Conservation (phyloP, 2,797 vertebrate species). For the Nyctalus aviator region DNA sequence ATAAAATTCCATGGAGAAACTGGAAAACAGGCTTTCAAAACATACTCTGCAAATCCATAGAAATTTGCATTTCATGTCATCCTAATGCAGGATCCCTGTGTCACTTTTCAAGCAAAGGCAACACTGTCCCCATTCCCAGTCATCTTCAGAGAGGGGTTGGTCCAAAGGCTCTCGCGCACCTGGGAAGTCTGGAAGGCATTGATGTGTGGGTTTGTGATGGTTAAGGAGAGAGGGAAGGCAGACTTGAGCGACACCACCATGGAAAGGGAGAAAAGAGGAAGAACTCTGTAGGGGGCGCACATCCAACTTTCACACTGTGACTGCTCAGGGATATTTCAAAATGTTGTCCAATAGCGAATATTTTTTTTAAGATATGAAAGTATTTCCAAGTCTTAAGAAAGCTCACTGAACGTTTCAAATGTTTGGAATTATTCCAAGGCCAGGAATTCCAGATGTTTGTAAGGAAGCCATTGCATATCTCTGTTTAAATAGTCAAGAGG, state of each 20-base stretch:
- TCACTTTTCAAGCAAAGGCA: background rate
- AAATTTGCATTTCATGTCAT: background rate
- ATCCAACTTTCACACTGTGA: background rate
- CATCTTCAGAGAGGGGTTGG: background rate
- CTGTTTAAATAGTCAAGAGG: conserved; percentile 61
- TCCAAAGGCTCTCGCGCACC: background rate
- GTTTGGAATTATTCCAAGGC: conserved; percentile 35
- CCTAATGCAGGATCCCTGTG: background rate
- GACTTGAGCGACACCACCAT: background rate
- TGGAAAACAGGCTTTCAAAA: conserved; percentile 7
- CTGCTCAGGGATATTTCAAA: background rate
- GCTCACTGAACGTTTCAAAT: conserved; percentile 42
- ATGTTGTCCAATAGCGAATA: conserved; percentile 7
- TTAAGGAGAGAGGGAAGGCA: background rate
- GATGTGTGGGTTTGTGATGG: background rate
- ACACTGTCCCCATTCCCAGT: background rate
- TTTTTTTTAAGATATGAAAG: background rate
- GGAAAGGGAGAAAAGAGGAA: background rate
- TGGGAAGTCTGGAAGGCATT: background rate
- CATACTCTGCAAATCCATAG: background rate
- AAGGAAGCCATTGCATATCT: conserved; percentile 34
- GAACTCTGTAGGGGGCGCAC: background rate
- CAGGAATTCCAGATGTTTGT: conserved; percentile 70
- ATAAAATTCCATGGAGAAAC: background rate
- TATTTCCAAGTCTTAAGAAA: conserved; percentile 59